Base-by-base conservation (phyloP, 2,797 vertebrate genomes). In the Buphagus erythrorhynchus region DNA sequence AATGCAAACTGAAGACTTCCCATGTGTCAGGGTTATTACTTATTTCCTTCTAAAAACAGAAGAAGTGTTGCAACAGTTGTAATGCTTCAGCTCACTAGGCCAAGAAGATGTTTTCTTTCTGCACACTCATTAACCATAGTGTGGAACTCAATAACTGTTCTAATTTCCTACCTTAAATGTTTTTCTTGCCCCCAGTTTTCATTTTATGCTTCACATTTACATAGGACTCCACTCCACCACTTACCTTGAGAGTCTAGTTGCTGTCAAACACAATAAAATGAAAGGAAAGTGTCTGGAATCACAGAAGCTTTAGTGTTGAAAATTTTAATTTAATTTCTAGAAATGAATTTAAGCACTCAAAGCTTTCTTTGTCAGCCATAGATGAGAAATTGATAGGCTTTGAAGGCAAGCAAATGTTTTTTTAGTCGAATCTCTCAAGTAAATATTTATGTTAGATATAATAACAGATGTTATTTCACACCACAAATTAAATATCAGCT, bases 151-250 rank as follows among this genome's bases (percentile, higher is more conserved):
- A 90, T 98, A 97, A 97, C 98, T 95, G 96, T 92, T 98, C 98
- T 98, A 97, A 98, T 98, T 98, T 98, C 97, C 98, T 97, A 97
- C 95, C 97, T 97, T 97, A 96, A 96, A 97, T 98, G 98, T 98
- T 98, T 98, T 98, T 97, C 98, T 98, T 98, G 95, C 97, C 94
- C 93, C 94, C 81, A 77, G 96, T 98, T 98, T 97, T 97, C 97
- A 97, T 97, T 98, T 98, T 97, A 95, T 94, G 96, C 86, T 78
- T 96, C 89, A 79, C 90, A 96, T 98, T 97, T 97, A 96, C 96
- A 96, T 95, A 95, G 77, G 63, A 52, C 71, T 80, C 95, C 58
- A 92, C 88, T 96, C 90, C 22, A 93, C 93, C 97, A 97, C 97
- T 98, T 97, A 97, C 58, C 85, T 96, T 73, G 88, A 96, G 91